Base-by-base conservation (phyloP, 2,888 invertebrate genomes). In the Apotomis turbidana region DNA sequence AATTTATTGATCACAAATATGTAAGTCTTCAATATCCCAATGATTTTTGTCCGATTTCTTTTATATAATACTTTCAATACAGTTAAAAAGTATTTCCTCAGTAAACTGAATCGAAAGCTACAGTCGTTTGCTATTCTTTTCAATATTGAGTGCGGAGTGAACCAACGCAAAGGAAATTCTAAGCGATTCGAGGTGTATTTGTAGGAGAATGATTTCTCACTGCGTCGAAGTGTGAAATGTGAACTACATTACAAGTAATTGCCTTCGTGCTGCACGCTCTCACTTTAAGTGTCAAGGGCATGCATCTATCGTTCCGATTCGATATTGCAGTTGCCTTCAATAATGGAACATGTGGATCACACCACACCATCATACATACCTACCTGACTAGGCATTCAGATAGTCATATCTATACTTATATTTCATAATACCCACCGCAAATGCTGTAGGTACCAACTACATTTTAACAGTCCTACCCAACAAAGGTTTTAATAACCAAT, bases 211-310 rank as follows among this genome's bases (percentile, higher is more conserved):
- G 76, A 78, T 78, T 79, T 79, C 78, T 76, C 78, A 77, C 78
- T 79, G 78, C 78, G 68, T 74, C 77, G 75, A 79, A 81, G 84
- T 86, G 84, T 85, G 82, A 85, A 85, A 83, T 81, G 83, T 80
- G 78, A 81, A 77, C 79, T 78, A 78, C 79, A 78, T 81, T 79
- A 78, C 74, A 74, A 76, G 83, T 85, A 85, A 89, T 87, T 87
- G 85, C 81, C 80, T 87, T 87, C 87, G 86, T 87, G 88, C 85
- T 78, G 78, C 84, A 84, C 82, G 83, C 74, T 75, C 71, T 69
- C 27, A 54, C 67, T 58, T 51, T 38, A 71, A 68, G 68, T 66
- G 63, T 75, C 75, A 77, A 75, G 78, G 76, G 74, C 75, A 75
- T 72, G 70, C 73, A 75, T 74, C 71, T 52, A 71, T 68, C 62